Percentiles rank a stretch among this genome's conserved stretches.
Conservation (phyloP, 2,113 vertebrate species). For the Xyliphius kryptos region DNA sequence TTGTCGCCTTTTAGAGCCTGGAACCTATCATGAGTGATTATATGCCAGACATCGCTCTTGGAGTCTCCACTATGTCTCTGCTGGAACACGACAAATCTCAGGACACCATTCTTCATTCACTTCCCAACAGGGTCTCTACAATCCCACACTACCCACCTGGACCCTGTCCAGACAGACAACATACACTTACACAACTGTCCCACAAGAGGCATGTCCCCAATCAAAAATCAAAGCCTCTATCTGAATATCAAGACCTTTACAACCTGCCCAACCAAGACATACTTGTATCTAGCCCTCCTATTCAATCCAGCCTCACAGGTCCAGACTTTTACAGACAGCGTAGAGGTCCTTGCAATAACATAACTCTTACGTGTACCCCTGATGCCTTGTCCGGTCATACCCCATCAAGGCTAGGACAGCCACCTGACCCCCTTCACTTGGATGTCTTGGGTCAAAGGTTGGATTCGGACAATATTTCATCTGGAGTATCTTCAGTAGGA, state of each 20-base stretch:
- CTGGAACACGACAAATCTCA: constrained; percentile 82
- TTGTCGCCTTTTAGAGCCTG: constrained; percentile 72
- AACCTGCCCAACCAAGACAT: constrained; percentile 82
- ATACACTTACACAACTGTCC: constrained; percentile 12
- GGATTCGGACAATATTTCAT: constrained; percentile 23
- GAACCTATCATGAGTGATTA: constrained; percentile 90
- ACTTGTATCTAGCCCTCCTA: constrained; percentile 64
- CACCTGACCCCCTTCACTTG: constrained; percentile 78
- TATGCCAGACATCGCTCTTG: constrained; percentile 97
- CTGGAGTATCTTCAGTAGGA: constrained; percentile 16
- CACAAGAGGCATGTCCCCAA: constrained; percentile 13
- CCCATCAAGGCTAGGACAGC: constrained; percentile 51
- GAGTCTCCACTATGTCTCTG: constrained; percentile 86
- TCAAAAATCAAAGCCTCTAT: constrained; percentile 60
- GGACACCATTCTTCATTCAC: constrained; percentile 44
- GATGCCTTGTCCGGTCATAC: constrained; percentile 67
- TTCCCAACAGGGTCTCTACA: constrained; percentile 40
- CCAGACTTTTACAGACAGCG: constrained; percentile 88
- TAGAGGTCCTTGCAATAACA: constrained; percentile 71
- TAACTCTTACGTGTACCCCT: constrained; percentile 74
- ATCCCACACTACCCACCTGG: constrained; percentile 43
- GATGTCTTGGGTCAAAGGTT: constrained; percentile 73
- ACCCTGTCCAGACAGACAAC: constrained; percentile 11
- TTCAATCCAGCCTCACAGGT: constrained; percentile 71
- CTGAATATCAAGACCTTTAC: constrained; percentile 88